Conservation (phyloP, 1,140 invertebrate species). For the Acromyrmex charruanus region DNA sequence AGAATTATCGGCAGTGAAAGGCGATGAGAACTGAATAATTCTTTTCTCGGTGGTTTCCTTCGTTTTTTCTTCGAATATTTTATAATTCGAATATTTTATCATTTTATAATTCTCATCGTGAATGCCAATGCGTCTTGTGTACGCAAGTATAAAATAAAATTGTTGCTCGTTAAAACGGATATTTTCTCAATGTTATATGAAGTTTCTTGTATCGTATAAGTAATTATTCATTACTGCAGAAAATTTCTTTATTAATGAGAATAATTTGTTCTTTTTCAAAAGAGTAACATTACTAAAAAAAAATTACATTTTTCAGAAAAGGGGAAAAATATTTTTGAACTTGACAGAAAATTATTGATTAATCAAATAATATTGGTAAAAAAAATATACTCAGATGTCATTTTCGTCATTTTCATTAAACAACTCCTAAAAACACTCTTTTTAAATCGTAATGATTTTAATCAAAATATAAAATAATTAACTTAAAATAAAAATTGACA, state of each 20-base stretch:
- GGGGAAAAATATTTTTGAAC: no score
- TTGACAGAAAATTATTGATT: no score
- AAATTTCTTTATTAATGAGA: slow-evolving; percentile 1
- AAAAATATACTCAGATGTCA: no score
- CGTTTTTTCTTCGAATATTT: slow-evolving; percentile 24
- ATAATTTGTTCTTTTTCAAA: neutral
- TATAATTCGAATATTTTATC: neutral
- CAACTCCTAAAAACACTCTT: no score
- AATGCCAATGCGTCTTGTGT: slow-evolving; percentile 4
- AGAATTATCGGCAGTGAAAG: slow-evolving; percentile 70
- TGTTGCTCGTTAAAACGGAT: neutral
- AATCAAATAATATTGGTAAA: no score
- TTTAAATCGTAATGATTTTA: no score
- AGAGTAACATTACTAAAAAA: no score
- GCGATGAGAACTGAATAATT: slow-evolving; percentile 61
- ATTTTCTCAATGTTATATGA: neutral
- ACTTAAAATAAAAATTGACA: no score
- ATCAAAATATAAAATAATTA: no score
- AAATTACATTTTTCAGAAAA: no score
- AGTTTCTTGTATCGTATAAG: neutral
- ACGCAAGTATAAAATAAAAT: neutral
- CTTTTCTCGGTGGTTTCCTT: slow-evolving; percentile 62
- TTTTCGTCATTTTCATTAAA: no score
- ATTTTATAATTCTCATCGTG: slow-evolving; percentile 16
- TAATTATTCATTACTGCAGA: neutral